Conservation (phyloP, 2,888 invertebrate genomes). For the Nemoura dubitans region DNA sequence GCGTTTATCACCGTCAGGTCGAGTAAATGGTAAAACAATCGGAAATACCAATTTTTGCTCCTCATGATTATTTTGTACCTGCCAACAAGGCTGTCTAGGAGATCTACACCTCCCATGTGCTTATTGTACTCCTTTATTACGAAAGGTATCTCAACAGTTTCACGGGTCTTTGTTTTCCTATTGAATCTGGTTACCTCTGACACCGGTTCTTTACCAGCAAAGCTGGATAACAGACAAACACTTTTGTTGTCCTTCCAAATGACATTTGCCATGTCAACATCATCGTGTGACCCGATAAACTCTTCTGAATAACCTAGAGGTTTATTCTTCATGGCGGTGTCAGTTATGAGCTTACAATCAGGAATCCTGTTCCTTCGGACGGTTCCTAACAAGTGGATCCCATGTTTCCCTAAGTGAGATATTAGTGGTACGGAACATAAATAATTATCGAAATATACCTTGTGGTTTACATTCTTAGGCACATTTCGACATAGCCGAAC, state of each 20-base stretch:
- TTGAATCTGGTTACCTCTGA: constrained; percentile 55
- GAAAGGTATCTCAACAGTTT: constrained; percentile 56
- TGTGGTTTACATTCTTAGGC: constrained; percentile 54
- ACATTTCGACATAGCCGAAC: constrained; percentile 55
- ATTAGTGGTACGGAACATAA: constrained; percentile 55
- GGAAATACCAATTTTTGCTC: neutral
- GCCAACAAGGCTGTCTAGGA: constrained; percentile 16
- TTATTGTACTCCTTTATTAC: constrained; percentile 57
- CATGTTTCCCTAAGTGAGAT: constrained; percentile 50
- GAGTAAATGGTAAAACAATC: constrained; percentile 8
- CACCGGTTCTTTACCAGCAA: constrained; percentile 55
- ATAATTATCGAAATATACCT: constrained; percentile 57
- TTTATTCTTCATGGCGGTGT: constrained; percentile 44
- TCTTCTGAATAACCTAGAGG: constrained; percentile 45
- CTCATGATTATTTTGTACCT: neutral
- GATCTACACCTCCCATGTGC: constrained; percentile 55
- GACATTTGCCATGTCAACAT: constrained; percentile 44
- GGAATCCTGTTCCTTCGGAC: constrained; percentile 45
- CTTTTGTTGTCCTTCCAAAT: constrained; percentile 56
- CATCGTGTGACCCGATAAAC: constrained; percentile 38
- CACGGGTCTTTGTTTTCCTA: constrained; percentile 55
- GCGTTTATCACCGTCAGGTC: no score
- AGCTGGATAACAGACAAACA: constrained; percentile 55
- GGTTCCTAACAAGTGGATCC: constrained; percentile 46
- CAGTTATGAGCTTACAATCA: constrained; percentile 43